Percentiles rank a stretch among this genome's conserved stretches.
phyloP scores from a whole-genome alignment of 1,140 invertebrate genomes.

The Phortica variegata region DNA sequence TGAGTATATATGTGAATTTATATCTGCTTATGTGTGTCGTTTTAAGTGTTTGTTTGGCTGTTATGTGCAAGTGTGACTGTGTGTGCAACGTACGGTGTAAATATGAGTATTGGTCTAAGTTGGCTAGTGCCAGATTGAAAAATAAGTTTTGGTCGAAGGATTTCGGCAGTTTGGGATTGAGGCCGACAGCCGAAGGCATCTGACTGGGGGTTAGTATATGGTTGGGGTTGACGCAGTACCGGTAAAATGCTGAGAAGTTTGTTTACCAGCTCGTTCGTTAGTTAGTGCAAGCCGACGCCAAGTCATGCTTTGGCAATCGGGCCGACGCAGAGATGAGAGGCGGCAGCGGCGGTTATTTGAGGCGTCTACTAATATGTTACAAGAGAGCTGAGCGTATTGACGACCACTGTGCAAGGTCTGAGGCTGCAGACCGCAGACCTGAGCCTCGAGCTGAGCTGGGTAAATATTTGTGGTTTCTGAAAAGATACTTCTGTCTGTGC shows the following conservation, averaged over 20 bases:
- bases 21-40: too few species aligned
- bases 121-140: slow-evolving; percentile 46
- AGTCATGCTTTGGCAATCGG: slow-evolving; percentile 4
- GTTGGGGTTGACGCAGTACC: too few species aligned
- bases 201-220: not conserved
- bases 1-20: too few species aligned
- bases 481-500: slow-evolving; percentile 54
- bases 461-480: slow-evolving; percentile 54
- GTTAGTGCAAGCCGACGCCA: too few species aligned
- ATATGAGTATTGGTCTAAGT: slow-evolving; percentile 51
- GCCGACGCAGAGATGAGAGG: slow-evolving; percentile 1
- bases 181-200: not conserved
- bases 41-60: slow-evolving; percentile 11
- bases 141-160: slow-evolving; percentile 43
- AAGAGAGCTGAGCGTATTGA: too few species aligned
- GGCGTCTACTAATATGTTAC: slow-evolving; percentile 24
- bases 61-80: too few species aligned
- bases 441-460: slow-evolving; percentile 53
- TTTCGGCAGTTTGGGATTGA: slow-evolving; percentile 12
- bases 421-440: slow-evolving; percentile 41
- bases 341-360: slow-evolving; percentile 7
- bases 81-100: slow-evolving; percentile 47
- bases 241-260: too few species aligned
- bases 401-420: not conserved
- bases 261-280: too few species aligned